Evolutionary conservation across 1,140 invertebrate species (phyloP).

Genomic region (Elymnias hypermnestra): DNA sequence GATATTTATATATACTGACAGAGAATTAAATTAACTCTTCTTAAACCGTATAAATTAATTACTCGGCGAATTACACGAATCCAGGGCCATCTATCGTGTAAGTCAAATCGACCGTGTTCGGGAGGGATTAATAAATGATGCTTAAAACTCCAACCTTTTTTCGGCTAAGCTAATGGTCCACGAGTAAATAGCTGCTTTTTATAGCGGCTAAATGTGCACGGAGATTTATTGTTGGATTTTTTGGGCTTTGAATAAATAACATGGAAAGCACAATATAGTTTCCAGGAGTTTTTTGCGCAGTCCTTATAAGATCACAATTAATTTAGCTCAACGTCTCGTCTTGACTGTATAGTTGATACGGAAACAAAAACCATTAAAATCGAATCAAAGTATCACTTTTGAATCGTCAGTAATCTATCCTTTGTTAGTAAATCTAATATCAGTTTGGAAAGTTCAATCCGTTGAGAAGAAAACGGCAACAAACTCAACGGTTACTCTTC

Average conservation of each 20-base stretch:
- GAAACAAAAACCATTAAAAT: no score
- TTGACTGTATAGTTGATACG: no score
- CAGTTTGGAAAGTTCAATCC: no score
- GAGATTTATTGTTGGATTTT: constrained; percentile 42
- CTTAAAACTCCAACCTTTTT: constrained; percentile 65
- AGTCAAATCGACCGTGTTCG: constrained; percentile 44
- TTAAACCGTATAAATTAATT: constrained; percentile 17
- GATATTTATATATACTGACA: no score
- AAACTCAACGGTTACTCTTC: no score
- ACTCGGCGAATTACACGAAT: constrained; percentile 8
- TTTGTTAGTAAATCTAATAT: no score
- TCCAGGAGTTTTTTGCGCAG: no score
- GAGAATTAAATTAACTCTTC: constrained; percentile 6
- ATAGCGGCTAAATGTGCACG: constrained; percentile 30
- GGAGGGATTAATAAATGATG: constrained; percentile 57
- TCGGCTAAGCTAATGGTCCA: constrained; percentile 56
- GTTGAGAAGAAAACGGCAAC: no score
- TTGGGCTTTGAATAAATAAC: constrained; percentile 29
- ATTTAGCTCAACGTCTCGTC: no score
- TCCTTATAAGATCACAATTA: no score
- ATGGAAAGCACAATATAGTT: constrained; percentile 8
- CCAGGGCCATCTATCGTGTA: constrained; percentile 34
- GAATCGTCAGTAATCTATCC: no score
- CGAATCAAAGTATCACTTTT: no score
- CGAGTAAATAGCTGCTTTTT: constrained; percentile 54